Evolutionary conservation across 2,797 vertebrate species (phyloP), one percentile per base, ranked within the genome.

Genomic region (Eleutherodactylus coqui): DNA sequence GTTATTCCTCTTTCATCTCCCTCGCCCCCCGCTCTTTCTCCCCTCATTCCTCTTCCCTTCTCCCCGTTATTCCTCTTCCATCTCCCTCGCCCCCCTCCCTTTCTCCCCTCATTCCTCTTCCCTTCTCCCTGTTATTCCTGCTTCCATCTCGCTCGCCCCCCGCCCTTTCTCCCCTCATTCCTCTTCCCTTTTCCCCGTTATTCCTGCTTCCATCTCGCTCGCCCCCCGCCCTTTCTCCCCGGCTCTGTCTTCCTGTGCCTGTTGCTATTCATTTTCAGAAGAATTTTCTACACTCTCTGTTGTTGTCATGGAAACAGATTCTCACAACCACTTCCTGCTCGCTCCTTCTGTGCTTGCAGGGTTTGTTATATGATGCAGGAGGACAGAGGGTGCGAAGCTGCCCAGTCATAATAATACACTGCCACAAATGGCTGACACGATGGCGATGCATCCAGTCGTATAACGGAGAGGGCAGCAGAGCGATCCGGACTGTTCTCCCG

Each of bases 181-280:
- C 13, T 55, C 32, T 38, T 5, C 24, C 53, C 29, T 21, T 16
- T 21, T 34, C 8, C 60, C 72, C 53, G 58, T 10, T 73, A 27
- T 29, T 34, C 36, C 19, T 43, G 14, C 49, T 13, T 21, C 34
- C 19, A 24, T 43, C n/a, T 29, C 0, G 43, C 70, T 45, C 82
- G 43, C 17, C n/a, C 21, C 19, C 67, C 49, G 27, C 70, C 51
- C 64, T 19, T 49, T 38, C 32, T 36, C 64, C 64, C 41, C 36
- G 43, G 43, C 62, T 72, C 49, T 69, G 5, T 29, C 38, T 43
- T 64, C 55, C 58, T 45, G 6, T 75, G 36, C 82, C 53, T 84
- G 58, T 78, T 73, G 84, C 84, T 58, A 79, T 79, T 85, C 64
- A 85, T 72, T 79, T 85, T 70, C 84, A 36, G 76, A 36, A 72